Base-by-base conservation (phyloP, 2,888 invertebrate species). In the Andrena bucephala region DNA sequence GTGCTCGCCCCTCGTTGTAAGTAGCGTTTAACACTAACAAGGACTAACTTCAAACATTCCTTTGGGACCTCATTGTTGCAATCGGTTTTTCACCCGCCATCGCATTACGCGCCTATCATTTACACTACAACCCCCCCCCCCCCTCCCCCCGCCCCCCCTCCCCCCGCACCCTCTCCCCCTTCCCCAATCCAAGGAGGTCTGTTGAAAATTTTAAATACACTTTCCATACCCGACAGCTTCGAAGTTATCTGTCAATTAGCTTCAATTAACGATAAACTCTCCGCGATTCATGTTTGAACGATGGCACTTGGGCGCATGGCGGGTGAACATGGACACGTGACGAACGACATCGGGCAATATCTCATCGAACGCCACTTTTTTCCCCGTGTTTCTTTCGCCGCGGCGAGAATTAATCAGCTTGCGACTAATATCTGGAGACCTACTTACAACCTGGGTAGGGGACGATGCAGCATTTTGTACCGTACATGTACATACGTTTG, bases 401-500 rank as follows among this genome's bases (percentile, higher is more conserved):
- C 27, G 29, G 73, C 81, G 67, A 76, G 75, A 59, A 84, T 82
- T 87, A 87, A 87, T 84, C 85, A 85, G 87, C 87, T 87, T 87
- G 84, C 87, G 88, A 92, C 92, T 92, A 91, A 92, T 92, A 89
- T 87, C 81, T 68, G 84, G 84, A 89, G 90, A 91, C 91, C 89
- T 90, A 92, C 92, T 93, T 93, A 92, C 93, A 93, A 93, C 89
- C 81, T 92, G 92, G 92, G 90, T 85, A 86, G 90, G 89, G 88
- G 89, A 89, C 92, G 92, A 92, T 91, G 88, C 88, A 85, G 75
- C 85, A 87, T 83, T 84, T 85, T 87, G 80, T 89, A 89, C 87
- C 89, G 88, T 85, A 72, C 66, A 71, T 91, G 88, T 92, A 89
- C 79, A 89, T 89, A 86, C 86, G 84, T 87, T 90, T 88, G 81